These are phyloP conservation scores for Drosophila macrospina DNA, from an alignment of 2,888 invertebrate genomes.

Conservation along the genomic window DNA sequence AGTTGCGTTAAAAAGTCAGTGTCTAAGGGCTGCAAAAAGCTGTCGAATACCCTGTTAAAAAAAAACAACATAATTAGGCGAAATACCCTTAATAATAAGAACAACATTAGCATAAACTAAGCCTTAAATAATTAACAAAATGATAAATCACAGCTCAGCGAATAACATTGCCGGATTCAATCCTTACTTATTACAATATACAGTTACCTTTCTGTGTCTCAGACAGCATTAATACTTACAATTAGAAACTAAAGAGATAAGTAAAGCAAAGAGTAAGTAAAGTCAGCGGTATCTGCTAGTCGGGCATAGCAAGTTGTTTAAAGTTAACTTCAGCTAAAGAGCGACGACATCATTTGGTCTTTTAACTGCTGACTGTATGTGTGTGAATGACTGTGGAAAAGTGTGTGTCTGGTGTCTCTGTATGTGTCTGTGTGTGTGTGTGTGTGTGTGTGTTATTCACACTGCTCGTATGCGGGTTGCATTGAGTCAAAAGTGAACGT, in stretches of 20 bases:
- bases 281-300: conserved; percentile 1
- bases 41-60: conserved; percentile 8
- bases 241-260: too few relatives aligned
- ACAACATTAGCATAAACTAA: too few relatives aligned
- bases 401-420: neutral
- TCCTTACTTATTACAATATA: too few relatives aligned
- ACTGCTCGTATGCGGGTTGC: conserved; percentile 59
- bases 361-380: conserved; percentile 13
- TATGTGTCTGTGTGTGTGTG: neutral
- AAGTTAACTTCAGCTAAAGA: conserved; percentile 38
- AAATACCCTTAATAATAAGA: too few relatives aligned
- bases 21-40: conserved; percentile 26
- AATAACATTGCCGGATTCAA: too few relatives aligned
- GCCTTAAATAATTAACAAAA: too few relatives aligned
- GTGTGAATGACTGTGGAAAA: neutral
- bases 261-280: too few relatives aligned
- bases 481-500: conserved; percentile 55
- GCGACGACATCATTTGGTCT: conserved; percentile 49
- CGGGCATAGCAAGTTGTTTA: neutral
- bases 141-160: too few relatives aligned
- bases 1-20: conserved; percentile 20
- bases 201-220: too few relatives aligned
- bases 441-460: conserved; percentile 9
- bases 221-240: too few relatives aligned
- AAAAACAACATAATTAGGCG: too few relatives aligned